phyloP scores from a whole-genome alignment of 2,888 invertebrate genomes.

The Lamellibrachia satsuma region DNA sequence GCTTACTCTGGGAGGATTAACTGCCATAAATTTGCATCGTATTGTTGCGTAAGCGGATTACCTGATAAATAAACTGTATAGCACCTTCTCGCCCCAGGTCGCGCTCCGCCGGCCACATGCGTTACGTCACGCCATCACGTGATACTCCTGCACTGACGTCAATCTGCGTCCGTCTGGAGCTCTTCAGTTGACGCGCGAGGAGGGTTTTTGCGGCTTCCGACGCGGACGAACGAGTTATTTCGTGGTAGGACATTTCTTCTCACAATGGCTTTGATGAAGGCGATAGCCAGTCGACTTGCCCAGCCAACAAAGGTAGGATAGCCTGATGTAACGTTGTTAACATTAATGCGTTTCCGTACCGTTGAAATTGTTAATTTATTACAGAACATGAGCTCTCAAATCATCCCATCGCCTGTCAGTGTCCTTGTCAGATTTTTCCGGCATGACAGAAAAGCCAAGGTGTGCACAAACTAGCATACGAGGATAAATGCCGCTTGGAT shows the following conservation, averaged over 20 bases:
- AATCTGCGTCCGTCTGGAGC: background rate
- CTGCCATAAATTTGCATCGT: background rate
- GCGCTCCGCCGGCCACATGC: conserved; percentile 1
- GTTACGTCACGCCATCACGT: background rate
- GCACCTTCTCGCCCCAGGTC: background rate
- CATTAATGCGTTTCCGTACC: background rate
- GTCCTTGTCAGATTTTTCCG: background rate
- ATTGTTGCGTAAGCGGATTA: background rate
- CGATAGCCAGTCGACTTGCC: background rate
- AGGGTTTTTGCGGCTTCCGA: background rate
- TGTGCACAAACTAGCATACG: background rate
- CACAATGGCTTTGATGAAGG: background rate
- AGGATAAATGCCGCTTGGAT: background rate
- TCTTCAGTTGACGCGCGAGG: background rate
- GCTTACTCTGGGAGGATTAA: background rate
- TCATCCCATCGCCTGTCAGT: background rate
- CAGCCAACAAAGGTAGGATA: conserved; percentile 17
- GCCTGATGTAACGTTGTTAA: background rate
- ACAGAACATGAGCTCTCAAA: background rate
- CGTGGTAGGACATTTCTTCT: background rate
- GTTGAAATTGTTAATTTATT: background rate
- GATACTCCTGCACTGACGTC: background rate
- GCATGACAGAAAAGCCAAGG: background rate
- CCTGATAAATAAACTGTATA: background rate
- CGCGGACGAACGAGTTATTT: background rate